Percentiles rank a stretch among this genome's conserved stretches.
Conservation (phyloP, 1,140 invertebrate species). For the Agraylea sexmaculata region DNA sequence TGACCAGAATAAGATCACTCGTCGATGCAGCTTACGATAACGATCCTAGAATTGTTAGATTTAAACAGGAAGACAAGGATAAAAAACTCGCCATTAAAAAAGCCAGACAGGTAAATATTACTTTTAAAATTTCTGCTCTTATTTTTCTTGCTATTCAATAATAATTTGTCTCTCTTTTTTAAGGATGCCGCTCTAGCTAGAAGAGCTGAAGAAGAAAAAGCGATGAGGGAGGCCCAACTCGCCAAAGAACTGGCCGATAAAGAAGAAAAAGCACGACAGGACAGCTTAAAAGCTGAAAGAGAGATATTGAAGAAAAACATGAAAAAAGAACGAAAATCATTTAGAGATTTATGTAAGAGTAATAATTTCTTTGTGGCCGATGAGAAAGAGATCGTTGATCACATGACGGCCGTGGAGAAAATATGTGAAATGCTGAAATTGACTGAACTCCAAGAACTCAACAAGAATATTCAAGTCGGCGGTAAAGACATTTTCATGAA, state of each 20-base stretch:
- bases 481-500: constrained; percentile 53
- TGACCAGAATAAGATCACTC: constrained; percentile 72
- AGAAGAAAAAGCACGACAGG: constrained; percentile 64
- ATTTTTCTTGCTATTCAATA: background rate
- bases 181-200: constrained; percentile 74
- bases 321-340: constrained; percentile 74
- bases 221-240: constrained; percentile 54
- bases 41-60: constrained; percentile 84
- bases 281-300: constrained; percentile 75
- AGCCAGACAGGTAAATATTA: constrained; percentile 62
- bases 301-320: constrained; percentile 72
- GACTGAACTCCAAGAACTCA: constrained; percentile 62
- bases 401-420: constrained; percentile 84
- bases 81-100: constrained; percentile 78
- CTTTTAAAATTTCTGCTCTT: background rate
- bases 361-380: constrained; percentile 72
- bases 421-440: constrained; percentile 71
- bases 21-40: constrained; percentile 90
- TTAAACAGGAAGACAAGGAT: constrained; percentile 91
- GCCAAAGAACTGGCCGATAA: constrained; percentile 76
- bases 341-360: constrained; percentile 77
- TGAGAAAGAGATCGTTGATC: constrained; percentile 60
- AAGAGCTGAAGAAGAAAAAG: constrained; percentile 70
- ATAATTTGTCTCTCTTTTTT: constrained; percentile 19
- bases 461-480: constrained; percentile 53